These are phyloP conservation scores for Rhabdornis inornatus DNA, from an alignment of 2,113 vertebrate species.

Conservation along the genomic window DNA sequence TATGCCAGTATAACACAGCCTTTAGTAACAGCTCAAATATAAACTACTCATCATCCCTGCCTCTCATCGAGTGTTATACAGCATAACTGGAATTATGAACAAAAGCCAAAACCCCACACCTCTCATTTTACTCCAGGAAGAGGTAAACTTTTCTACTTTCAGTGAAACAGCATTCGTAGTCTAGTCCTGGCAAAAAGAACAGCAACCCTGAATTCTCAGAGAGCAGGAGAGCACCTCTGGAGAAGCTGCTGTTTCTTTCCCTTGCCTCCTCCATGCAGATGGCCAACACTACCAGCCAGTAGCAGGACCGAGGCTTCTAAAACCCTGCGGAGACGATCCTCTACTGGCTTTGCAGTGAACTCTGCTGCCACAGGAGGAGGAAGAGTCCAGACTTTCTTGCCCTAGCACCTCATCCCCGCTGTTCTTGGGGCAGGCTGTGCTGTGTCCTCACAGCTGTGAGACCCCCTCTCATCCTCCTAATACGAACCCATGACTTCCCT, in stretches of 20 bases:
- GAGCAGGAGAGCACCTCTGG: not conserved
- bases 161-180: not conserved
- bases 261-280: not conserved
- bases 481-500: not conserved
- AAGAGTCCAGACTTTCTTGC: not conserved
- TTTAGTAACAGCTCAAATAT: not conserved
- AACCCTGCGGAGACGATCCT: not conserved
- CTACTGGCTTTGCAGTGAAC: not conserved
- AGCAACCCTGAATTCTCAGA: not conserved
- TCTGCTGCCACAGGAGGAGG: not conserved
- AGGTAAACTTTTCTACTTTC: not conserved
- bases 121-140: not conserved
- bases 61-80: not conserved
- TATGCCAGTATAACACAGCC: not conserved
- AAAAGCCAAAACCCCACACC: not conserved
- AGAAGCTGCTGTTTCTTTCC: not conserved
- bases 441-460: not conserved
- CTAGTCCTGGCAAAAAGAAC: not conserved
- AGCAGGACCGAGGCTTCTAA: rapidly evolving
- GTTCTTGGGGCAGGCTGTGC: not conserved
- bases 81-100: not conserved
- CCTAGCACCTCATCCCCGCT: not conserved
- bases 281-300: not conserved
- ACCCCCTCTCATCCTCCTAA: not conserved
- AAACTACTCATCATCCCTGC: not conserved